Conservation (phyloP, 2,888 invertebrate genomes). For the Sarcophaga subvicina region DNA sequence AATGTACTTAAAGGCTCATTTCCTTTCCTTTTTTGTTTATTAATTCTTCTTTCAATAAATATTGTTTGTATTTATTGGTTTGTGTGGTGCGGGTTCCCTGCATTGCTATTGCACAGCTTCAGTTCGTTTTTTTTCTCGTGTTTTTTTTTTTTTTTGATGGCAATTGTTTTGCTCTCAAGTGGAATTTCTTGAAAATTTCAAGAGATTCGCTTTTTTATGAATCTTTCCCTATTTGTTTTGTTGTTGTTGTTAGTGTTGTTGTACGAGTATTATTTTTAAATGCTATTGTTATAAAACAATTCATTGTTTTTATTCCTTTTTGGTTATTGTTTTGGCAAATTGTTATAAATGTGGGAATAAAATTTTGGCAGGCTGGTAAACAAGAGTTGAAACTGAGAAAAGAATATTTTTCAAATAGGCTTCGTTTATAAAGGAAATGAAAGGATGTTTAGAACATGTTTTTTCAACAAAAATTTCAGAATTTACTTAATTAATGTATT, state of each 20-base stretch:
- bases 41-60: background rate
- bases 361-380: slow-evolving; percentile 25
- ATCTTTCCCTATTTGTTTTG: slow-evolving; percentile 37
- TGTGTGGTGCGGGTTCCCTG: slow-evolving; percentile 43
- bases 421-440: no score
- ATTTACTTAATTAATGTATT: no score
- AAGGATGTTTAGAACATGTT: no score
- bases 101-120: slow-evolving; percentile 6
- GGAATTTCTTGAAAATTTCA: slow-evolving; percentile 64
- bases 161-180: slow-evolving; percentile 61
- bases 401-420: background rate
- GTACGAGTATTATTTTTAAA: background rate
- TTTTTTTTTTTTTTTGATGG: slow-evolving; percentile 34
- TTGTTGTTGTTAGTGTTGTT: background rate
- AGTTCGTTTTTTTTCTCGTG: background rate
- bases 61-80: background rate
- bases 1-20: slow-evolving; percentile 10
- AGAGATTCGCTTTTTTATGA: slow-evolving; percentile 41
- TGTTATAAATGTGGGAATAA: slow-evolving; percentile 66
- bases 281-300: slow-evolving; percentile 42
- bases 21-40: slow-evolving; percentile 9
- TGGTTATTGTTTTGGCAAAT: slow-evolving; percentile 64
- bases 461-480: no score
- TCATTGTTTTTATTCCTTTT: slow-evolving; percentile 43
- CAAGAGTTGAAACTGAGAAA: background rate